These are phyloP conservation scores for Ichneumon xanthorius DNA, from an alignment of 2,888 invertebrate genomes.

Conservation along the genomic window DNA sequence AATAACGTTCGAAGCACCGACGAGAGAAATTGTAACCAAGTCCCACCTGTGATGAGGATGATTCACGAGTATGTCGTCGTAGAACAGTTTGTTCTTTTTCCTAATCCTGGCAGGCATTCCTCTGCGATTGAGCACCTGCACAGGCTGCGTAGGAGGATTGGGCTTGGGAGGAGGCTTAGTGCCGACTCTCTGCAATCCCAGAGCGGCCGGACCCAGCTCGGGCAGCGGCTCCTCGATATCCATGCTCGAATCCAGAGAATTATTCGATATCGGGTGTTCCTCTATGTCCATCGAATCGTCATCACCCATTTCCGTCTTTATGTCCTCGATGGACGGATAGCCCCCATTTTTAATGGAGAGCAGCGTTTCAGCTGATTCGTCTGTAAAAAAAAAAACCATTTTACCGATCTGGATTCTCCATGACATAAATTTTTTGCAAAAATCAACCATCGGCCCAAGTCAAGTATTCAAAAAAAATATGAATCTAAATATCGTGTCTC, in stretches of 20 bases:
- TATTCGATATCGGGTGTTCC: constrained; percentile 83
- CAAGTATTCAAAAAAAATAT: background rate
- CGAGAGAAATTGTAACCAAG: background rate
- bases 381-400: constrained; percentile 77
- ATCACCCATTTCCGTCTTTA: constrained; percentile 74
- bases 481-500: background rate
- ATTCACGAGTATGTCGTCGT: constrained; percentile 95
- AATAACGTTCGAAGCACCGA: background rate
- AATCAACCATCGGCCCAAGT: background rate
- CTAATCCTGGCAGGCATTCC: constrained; percentile 96
- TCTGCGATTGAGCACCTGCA: constrained; percentile 93
- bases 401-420: background rate
- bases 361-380: constrained; percentile 86
- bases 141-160: constrained; percentile 89
- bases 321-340: constrained; percentile 79
- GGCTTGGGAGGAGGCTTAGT: constrained; percentile 90
- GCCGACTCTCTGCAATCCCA: constrained; percentile 93
- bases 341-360: constrained; percentile 87
- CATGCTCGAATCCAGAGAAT: constrained; percentile 81
- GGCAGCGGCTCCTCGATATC: constrained; percentile 89
- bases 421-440: background rate
- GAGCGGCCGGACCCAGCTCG: constrained; percentile 91
- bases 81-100: constrained; percentile 95
- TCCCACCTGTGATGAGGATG: constrained; percentile 89
- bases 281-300: constrained; percentile 88